Conservation (phyloP, 2,888 invertebrate species). For the Urechis unicinctus region DNA sequence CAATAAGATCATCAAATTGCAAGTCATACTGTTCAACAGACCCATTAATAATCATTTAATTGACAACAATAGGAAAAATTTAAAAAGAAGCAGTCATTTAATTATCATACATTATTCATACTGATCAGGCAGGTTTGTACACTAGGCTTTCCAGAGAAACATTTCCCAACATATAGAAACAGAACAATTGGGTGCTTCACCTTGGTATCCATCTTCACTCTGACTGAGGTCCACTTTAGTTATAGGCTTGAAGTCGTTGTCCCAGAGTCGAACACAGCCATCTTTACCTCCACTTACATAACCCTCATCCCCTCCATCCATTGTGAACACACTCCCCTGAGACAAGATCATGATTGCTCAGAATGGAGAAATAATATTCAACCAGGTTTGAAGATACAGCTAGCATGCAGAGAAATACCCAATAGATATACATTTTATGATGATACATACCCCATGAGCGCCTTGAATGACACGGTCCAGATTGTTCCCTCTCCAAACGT, state of each 20-base stretch:
- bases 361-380: no score
- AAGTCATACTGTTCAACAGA: no score
- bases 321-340: constrained; percentile 42
- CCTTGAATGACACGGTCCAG: constrained; percentile 40
- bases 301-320: constrained; percentile 41
- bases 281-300: constrained; percentile 49
- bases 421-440: neutral
- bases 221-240: constrained; percentile 36
- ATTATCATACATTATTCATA: no score
- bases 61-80: no score
- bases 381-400: no score
- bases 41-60: no score
- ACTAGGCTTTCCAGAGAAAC: no score
- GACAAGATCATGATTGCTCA: no score
- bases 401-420: neutral
- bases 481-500: constrained; percentile 46
- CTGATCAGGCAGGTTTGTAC: no score
- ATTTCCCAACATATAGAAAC: neutral
- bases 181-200: no score
- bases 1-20: no score
- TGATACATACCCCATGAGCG: constrained; percentile 43
- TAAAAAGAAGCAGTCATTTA: no score
- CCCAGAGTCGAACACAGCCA: constrained; percentile 44
- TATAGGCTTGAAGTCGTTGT: constrained; percentile 40
- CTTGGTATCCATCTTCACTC: constrained; percentile 42